Conservation (phyloP, 2,888 invertebrate species). For the Campaea margaritaria region DNA sequence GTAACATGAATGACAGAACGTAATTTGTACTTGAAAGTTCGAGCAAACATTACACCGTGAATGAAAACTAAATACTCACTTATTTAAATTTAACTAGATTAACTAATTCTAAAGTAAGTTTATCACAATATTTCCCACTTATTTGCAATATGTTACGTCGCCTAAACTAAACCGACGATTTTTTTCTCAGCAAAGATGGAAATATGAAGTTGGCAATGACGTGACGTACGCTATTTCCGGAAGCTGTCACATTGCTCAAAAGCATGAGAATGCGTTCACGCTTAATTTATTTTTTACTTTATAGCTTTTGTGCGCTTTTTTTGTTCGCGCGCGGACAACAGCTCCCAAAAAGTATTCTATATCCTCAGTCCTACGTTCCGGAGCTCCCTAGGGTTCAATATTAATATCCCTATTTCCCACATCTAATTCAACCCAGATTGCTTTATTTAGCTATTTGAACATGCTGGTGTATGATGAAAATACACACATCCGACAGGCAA, state of each 20-base stretch:
- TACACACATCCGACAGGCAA: too few species aligned
- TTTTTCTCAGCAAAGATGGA: slow-evolving; percentile 61
- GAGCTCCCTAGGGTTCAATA: too few species aligned
- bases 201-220: slow-evolving; percentile 80
- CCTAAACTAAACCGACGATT: slow-evolving; percentile 75
- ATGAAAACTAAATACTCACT: slow-evolving; percentile 70
- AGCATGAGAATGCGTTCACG: not conserved
- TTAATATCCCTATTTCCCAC: too few species aligned
- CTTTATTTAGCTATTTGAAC: too few species aligned
- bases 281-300: too few species aligned
- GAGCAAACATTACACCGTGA: slow-evolving; percentile 53
- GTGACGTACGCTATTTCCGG: slow-evolving; percentile 82
- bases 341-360: too few species aligned
- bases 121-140: slow-evolving; percentile 81
- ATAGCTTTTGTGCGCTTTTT: too few species aligned
- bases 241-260: slow-evolving; percentile 63
- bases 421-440: too few species aligned
- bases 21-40: slow-evolving; percentile 73
- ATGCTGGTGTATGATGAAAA: too few species aligned
- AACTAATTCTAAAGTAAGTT: slow-evolving; percentile 76
- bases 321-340: too few species aligned
- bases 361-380: too few species aligned
- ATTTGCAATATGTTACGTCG: slow-evolving; percentile 75
- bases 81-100: slow-evolving; percentile 79
- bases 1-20: slow-evolving; percentile 79